Evolutionary conservation across 2,113 vertebrate genomes (phyloP).

Genomic region (Silurus meridionalis): DNA sequence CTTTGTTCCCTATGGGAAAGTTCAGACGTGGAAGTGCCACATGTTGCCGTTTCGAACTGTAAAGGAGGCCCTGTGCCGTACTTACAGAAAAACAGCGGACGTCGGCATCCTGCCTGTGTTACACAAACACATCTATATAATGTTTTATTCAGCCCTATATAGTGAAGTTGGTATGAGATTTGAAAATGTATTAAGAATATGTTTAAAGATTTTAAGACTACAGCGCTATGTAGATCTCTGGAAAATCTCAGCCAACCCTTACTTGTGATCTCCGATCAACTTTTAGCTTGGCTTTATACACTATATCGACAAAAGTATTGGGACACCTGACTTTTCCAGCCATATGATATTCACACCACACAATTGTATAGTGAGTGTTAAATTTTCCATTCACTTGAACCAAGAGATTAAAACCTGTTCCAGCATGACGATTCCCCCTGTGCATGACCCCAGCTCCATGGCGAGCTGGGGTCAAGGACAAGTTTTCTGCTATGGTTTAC

Average conservation of each 20-base stretch:
- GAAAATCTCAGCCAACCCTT: constrained; percentile 7
- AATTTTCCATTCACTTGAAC: too few relatives aligned
- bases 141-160: constrained; percentile 33
- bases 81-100: neutral
- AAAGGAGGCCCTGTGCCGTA: constrained; percentile 49
- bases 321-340: too few relatives aligned
- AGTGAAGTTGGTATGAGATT: constrained; percentile 48
- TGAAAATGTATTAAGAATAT: neutral
- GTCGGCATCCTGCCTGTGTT: neutral
- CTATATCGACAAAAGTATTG: neutral
- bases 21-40: constrained; percentile 63
- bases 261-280: neutral
- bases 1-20: constrained; percentile 75
- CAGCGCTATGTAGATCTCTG: neutral
- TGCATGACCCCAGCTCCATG: too few relatives aligned
- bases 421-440: too few relatives aligned
- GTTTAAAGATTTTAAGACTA: neutral
- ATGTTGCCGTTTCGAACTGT: constrained; percentile 61
- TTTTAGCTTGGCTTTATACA: constrained; percentile 11
- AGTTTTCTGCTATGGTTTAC: too few relatives aligned
- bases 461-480: too few relatives aligned
- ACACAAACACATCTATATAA: neutral
- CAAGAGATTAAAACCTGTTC: too few relatives aligned
- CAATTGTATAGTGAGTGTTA: too few relatives aligned
- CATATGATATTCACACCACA: too few relatives aligned